Percentiles rank a stretch among this genome's conserved stretches.
Evolutionary conservation across 2,888 invertebrate genomes (phyloP).

Genomic region (Ypsolopha sequella): DNA sequence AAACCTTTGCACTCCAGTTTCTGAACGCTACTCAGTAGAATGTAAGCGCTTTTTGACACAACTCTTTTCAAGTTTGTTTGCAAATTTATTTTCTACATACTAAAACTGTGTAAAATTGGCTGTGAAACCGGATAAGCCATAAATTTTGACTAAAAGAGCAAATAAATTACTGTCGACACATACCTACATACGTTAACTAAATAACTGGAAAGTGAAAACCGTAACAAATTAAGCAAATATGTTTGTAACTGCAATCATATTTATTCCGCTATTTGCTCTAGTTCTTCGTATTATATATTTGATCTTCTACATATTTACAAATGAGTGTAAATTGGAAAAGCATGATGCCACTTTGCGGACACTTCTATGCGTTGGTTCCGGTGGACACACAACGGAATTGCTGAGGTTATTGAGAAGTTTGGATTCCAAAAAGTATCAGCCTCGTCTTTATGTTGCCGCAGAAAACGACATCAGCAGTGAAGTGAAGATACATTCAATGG

Average conservation of each 20-base stretch:
- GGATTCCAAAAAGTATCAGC: slow-evolving; percentile 74
- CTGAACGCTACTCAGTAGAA: too few relatives aligned
- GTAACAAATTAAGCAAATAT: too few relatives aligned
- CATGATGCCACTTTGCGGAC: slow-evolving; percentile 41
- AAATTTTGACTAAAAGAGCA: too few relatives aligned
- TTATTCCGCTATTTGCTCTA: neutral
- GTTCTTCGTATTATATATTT: slow-evolving; percentile 22
- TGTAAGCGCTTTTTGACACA: too few relatives aligned
- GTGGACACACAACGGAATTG: slow-evolving; percentile 97
- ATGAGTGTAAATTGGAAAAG: slow-evolving; percentile 25
- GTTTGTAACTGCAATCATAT: neutral
- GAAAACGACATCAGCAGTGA: slow-evolving; percentile 82
- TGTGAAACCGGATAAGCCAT: too few relatives aligned
- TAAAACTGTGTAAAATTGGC: too few relatives aligned
- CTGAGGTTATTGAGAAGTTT: slow-evolving; percentile 77
- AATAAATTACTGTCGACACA: too few relatives aligned
- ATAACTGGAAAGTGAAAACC: too few relatives aligned
- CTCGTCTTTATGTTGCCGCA: slow-evolving; percentile 84
- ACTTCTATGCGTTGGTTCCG: slow-evolving; percentile 80
- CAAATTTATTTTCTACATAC: too few relatives aligned
- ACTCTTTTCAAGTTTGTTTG: too few relatives aligned
- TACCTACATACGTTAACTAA: too few relatives aligned
- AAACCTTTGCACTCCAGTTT: too few relatives aligned
- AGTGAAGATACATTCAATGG: slow-evolving; percentile 72
- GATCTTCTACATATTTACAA: slow-evolving; percentile 26